A percentile compares a stretch with the other conserved stretches of the same genome.
phyloP scores from a whole-genome alignment of 2,113 vertebrate genomes.

The Origma solitaria region DNA sequence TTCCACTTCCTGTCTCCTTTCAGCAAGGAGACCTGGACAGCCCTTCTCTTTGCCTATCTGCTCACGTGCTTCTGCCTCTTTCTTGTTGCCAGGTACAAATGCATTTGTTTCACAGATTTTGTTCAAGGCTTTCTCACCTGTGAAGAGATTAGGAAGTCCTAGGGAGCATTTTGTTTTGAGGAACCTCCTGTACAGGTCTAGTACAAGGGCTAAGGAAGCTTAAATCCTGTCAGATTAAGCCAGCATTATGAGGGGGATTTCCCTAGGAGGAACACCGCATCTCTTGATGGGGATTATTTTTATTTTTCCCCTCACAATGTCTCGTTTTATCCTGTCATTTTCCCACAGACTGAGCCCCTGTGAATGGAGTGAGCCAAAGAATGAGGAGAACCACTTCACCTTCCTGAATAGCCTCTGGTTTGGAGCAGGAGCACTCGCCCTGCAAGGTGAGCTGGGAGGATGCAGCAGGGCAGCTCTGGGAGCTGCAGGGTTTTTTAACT shows the following conservation, averaged over 20 bases:
- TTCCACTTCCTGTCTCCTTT: constrained; percentile 84
- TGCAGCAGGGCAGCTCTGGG: not conserved
- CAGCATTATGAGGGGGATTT: not conserved
- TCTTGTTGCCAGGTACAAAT: constrained; percentile 78
- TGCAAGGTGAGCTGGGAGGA: constrained; percentile 78
- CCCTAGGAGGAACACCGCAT: accelerated
- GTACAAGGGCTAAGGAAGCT: not conserved
- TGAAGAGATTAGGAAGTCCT: not conserved
- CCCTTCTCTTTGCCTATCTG: constrained; percentile 80
- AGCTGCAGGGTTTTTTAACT: accelerated
- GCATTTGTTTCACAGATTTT: not conserved
- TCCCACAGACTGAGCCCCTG: constrained; percentile 80
- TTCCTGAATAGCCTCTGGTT: constrained; percentile 89
- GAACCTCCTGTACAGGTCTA: not conserved
- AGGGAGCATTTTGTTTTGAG: not conserved
- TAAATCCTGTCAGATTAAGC: not conserved
- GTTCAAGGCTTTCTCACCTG: not conserved
- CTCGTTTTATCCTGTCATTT: not conserved
- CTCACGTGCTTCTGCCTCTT: constrained; percentile 82
- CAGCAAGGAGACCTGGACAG: constrained; percentile 83
- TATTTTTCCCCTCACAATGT: not conserved
- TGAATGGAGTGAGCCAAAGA: constrained; percentile 80
- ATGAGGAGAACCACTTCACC: constrained; percentile 77
- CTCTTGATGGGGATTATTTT: not conserved
- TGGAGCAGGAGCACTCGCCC: constrained; percentile 78